Base-by-base conservation (phyloP, 1,140 invertebrate species). In the Drosophila sturtevanti region DNA sequence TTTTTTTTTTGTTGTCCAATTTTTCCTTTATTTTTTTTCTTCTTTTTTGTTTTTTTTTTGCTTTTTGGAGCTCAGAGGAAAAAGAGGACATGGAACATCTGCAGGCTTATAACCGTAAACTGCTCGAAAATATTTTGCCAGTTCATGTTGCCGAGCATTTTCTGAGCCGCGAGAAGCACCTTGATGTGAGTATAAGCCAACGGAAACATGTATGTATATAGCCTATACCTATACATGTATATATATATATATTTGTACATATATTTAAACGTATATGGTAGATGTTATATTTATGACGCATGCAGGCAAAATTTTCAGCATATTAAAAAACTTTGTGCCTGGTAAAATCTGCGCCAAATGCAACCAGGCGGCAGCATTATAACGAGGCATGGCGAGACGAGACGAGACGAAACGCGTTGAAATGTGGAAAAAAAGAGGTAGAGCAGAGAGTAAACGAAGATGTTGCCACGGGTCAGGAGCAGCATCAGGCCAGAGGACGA, bases 61-160 rank as follows among this genome's bases (percentile, higher is more conserved):
- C 9, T 24, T 52, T 18, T 58, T 5, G 31, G 27, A 74, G 56
- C 18, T 37, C 92, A 96, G 96, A 98, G 91, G 97, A 98, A 92
- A 98, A 98, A 86, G 96, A 98, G 90, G 97, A 98, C 77, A 98
- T 98, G 95, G 97, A 98, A 90, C 96, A 98, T 91, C 93, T 98
- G 66, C 97, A 98, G 92, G 97, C 97, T 18, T 98, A 98, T 92
- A 98, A 98, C 91, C 94, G 96, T 72, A 97, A 98, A 92, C 94
- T 99, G 21, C 94, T 99, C 31, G 97, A 97, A 62, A 99, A 99
- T 92, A 99, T 99, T 90, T 93, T 99, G 61, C 98, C 98, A 0
- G 95, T 96, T 63, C 97, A 98, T 92, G 98, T 99, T 4, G 98
- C 98, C 0, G 96, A 97, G 70, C 98, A 99, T 92, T 99, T 99